These are phyloP conservation scores for Equus quagga DNA, from an alignment of 2,113 vertebrate genomes.

Conservation along the genomic window DNA sequence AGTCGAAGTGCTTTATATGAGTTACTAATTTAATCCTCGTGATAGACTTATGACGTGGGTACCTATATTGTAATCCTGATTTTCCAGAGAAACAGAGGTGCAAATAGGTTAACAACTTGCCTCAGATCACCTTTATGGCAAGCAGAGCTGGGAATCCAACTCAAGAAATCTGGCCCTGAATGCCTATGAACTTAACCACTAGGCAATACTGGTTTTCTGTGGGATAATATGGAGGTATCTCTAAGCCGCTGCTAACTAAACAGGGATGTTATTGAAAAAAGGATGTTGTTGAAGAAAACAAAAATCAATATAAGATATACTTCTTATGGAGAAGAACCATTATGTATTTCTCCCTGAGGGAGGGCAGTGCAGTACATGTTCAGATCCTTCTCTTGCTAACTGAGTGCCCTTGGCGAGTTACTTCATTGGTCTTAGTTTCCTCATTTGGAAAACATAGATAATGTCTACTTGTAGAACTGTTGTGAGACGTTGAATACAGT, in stretches of 20 bases:
- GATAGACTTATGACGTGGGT: neutral
- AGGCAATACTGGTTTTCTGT: neutral
- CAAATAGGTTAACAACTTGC: neutral
- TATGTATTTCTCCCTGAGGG: neutral
- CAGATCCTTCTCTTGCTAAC: neutral
- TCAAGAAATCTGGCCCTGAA: neutral
- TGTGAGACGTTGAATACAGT: neutral
- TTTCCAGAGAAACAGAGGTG: neutral
- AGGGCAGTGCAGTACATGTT: neutral
- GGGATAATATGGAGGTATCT: neutral
- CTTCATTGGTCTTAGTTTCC: conserved; percentile 3
- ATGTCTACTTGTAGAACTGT: neutral
- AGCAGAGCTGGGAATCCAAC: neutral
- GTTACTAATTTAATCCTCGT: neutral
- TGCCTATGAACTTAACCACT: neutral
- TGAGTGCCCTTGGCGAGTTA: neutral
- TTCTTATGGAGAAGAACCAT: neutral
- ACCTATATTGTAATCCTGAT: neutral
- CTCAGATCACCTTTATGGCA: neutral
- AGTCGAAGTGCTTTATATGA: neutral
- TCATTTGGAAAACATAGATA: neutral
- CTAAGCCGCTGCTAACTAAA: neutral
- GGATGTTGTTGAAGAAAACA: neutral
- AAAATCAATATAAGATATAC: neutral
- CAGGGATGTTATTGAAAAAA: neutral